phyloP scores from a whole-genome alignment of 2,797 vertebrate genomes.

The Parauchenoglanis punctatus region DNA sequence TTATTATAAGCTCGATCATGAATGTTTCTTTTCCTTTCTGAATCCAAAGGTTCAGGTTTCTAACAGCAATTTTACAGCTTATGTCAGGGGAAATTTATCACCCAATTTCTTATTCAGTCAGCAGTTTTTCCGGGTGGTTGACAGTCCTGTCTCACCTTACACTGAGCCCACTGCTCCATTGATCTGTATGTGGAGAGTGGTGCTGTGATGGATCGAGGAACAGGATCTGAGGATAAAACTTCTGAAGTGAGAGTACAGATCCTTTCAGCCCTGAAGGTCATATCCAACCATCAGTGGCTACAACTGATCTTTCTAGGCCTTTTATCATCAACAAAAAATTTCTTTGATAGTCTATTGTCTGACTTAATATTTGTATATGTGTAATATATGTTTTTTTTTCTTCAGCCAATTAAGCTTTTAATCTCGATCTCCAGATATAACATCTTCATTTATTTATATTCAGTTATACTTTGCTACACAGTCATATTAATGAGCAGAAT shows the following conservation, averaged over 20 bases:
- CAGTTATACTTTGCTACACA: neutral
- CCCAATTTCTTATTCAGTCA: constrained; percentile 31
- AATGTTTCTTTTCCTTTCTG: neutral
- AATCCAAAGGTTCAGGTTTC: neutral
- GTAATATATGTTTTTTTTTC: neutral
- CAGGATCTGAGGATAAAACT: constrained; percentile 47
- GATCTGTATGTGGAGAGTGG: constrained; percentile 43
- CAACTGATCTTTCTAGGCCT: neutral
- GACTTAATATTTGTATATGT: neutral
- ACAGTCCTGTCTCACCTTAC: constrained; percentile 50
- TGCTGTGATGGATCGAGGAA: constrained; percentile 44
- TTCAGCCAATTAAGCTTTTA: neutral
- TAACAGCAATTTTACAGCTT: constrained; percentile 14
- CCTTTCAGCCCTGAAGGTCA: constrained; percentile 43
- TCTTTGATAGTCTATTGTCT: neutral
- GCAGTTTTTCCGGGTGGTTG: constrained; percentile 40
- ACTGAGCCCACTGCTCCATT: constrained; percentile 37
- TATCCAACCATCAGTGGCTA: constrained; percentile 12
- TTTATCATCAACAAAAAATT: neutral
- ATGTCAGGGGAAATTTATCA: constrained; percentile 31
- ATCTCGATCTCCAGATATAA: neutral
- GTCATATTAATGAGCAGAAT: neutral
- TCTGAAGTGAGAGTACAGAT: constrained; percentile 3
- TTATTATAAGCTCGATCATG: neutral
- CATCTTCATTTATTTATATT: neutral